Evolutionary conservation across 2,888 invertebrate species (phyloP).

Genomic region (Cyclophora punctaria): DNA sequence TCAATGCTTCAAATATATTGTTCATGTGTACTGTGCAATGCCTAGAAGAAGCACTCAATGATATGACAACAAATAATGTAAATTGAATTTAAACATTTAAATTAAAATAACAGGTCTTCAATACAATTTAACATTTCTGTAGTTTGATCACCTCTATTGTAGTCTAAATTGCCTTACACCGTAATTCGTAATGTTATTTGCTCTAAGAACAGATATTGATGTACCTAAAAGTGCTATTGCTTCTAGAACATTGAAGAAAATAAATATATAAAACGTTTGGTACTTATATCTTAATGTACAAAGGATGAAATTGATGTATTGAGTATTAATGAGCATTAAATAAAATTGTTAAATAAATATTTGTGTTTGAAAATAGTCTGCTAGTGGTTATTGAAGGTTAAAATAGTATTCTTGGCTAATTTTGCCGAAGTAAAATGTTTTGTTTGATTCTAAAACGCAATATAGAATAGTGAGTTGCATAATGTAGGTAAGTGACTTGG

Average conservation of each 20-base stretch:
- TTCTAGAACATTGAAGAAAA: conserved; percentile 37
- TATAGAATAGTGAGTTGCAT: too few species aligned
- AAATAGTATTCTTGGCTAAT: too few species aligned
- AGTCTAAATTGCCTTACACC: too few species aligned
- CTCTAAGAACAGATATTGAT: conserved; percentile 12
- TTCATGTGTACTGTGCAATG: background rate
- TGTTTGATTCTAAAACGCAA: too few species aligned
- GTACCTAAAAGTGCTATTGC: conserved; percentile 29
- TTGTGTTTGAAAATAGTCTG: conserved; percentile 77
- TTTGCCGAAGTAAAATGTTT: too few species aligned
- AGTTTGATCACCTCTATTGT: too few species aligned
- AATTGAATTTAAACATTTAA: conserved; percentile 6
- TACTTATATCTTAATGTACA: conserved; percentile 61
- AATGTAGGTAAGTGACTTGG: too few species aligned
- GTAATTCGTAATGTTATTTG: background rate
- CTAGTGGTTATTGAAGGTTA: too few species aligned
- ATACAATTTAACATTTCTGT: too few species aligned
- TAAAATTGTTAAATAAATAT: conserved; percentile 64
- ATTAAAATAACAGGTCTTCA: conserved; percentile 1
- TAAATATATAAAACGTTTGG: conserved; percentile 45
- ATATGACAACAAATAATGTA: too few species aligned
- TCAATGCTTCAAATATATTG: too few species aligned
- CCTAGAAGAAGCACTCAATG: too few species aligned
- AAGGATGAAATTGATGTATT: conserved; percentile 62
- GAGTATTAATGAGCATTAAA: conserved; percentile 51